A percentile compares a stretch with the other conserved stretches of the same genome.
These are phyloP conservation scores for Pangasius macronema DNA, from an alignment of 2,797 vertebrate genomes.

Conservation along the genomic window DNA sequence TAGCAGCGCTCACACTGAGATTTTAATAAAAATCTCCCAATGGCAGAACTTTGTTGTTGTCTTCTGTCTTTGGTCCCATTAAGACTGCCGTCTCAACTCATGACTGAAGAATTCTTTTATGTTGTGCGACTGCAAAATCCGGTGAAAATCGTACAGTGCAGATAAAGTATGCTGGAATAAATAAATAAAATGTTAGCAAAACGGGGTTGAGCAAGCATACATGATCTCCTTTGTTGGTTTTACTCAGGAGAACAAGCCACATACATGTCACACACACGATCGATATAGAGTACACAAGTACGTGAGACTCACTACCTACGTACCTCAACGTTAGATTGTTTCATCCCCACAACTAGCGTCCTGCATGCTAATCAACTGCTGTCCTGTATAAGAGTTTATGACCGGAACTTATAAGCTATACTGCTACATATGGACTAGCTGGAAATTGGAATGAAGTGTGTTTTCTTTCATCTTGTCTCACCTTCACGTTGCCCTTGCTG, in stretches of 20 bases:
- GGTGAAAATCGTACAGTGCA: background rate
- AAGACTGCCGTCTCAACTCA: background rate
- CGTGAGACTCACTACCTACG: no score
- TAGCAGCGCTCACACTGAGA: no score
- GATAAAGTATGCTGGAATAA: background rate
- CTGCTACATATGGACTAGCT: background rate
- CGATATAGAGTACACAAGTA: no score
- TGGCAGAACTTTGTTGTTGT: background rate
- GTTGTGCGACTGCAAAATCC: background rate
- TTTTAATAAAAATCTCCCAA: background rate
- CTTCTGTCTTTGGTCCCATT: background rate
- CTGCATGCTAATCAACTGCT: constrained; percentile 31
- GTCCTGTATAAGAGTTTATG: constrained; percentile 8
- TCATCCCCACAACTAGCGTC: background rate
- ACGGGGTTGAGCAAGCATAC: background rate
- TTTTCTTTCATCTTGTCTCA: constrained; percentile 9
- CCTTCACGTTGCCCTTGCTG: constrained; percentile 12
- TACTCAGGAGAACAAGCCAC: constrained; percentile 28
- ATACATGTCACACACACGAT: no score
- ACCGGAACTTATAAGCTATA: constrained; percentile 20
- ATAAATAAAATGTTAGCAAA: background rate
- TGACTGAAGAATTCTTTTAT: background rate
- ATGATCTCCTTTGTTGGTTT: constrained; percentile 1
- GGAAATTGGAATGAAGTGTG: background rate
- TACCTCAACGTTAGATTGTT: no score